Conservation (phyloP, 2,113 vertebrate species). For the Piliocolobus tephrosceles region DNA sequence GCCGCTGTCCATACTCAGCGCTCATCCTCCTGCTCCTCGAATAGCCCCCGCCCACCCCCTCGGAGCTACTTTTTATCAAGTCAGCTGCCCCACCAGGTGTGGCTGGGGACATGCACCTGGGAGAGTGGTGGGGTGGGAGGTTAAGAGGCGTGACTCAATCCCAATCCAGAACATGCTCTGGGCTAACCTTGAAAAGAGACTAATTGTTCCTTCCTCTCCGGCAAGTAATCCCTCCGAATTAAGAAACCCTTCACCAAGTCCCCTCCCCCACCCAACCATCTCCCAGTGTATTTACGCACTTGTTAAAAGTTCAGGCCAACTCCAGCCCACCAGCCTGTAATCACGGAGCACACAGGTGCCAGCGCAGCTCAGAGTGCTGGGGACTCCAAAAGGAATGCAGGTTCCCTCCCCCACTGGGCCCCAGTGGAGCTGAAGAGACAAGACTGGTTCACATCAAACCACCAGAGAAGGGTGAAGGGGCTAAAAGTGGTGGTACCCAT, state of each 20-base stretch:
- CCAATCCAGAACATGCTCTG: background rate
- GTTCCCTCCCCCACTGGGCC: background rate
- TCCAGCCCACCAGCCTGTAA: background rate
- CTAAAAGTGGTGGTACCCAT: background rate
- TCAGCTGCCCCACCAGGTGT: slow-evolving; percentile 10
- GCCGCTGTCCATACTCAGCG: background rate
- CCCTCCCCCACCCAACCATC: background rate
- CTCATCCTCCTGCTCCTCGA: background rate
- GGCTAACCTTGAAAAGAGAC: background rate
- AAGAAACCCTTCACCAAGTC: background rate
- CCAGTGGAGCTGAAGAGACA: background rate
- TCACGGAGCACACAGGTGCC: accelerated
- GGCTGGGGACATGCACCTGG: slow-evolving; percentile 7
- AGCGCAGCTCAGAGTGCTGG: background rate
- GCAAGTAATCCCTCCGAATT: background rate
- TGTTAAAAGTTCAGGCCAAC: background rate
- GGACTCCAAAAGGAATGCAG: too few species aligned
- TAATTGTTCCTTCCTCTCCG: background rate
- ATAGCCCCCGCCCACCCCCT: accelerated
- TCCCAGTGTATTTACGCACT: too few species aligned
- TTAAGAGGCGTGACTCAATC: background rate
- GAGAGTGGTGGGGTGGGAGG: background rate
- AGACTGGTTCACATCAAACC: background rate
- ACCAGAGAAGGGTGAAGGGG: too few species aligned
- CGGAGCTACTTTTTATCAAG: slow-evolving; percentile 17